These are phyloP conservation scores for Brassicogethes aeneus DNA, from an alignment of 2,888 invertebrate species.

Conservation along the genomic window DNA sequence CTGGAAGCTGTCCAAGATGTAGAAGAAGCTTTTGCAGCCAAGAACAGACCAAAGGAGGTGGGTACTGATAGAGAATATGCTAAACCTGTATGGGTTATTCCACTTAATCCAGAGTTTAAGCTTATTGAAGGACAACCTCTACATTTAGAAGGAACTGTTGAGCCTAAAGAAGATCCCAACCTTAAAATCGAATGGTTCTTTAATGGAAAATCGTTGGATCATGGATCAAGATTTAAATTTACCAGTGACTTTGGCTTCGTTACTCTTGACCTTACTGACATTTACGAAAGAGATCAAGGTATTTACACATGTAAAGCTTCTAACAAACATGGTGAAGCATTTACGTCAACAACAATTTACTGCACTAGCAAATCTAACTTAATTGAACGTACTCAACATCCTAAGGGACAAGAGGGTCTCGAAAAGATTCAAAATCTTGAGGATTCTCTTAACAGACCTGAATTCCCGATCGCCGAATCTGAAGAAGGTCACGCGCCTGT, in stretches of 20 bases:
- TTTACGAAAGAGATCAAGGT: slow-evolving; percentile 88
- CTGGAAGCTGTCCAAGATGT: slow-evolving; percentile 83
- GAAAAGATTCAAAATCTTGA: slow-evolving; percentile 87
- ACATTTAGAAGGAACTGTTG: slow-evolving; percentile 90
- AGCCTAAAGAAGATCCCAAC: slow-evolving; percentile 88
- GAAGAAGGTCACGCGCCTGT: slow-evolving; percentile 80
- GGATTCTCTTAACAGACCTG: slow-evolving; percentile 69
- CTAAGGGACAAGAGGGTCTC: slow-evolving; percentile 87
- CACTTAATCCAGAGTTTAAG: slow-evolving; percentile 70
- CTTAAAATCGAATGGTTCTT: slow-evolving; percentile 91
- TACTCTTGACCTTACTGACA: slow-evolving; percentile 84
- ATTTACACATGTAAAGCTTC: slow-evolving; percentile 88
- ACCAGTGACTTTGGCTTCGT: slow-evolving; percentile 96
- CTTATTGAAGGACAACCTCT: slow-evolving; percentile 75
- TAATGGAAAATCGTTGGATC: slow-evolving; percentile 79
- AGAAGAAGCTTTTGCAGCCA: slow-evolving; percentile 69
- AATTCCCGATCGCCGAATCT: slow-evolving; percentile 56
- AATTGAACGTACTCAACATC: slow-evolving; percentile 86
- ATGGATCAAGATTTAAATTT: slow-evolving; percentile 84
- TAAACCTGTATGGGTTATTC: slow-evolving; percentile 80
- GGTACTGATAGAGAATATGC: slow-evolving; percentile 70
- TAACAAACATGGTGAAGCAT: slow-evolving; percentile 83
- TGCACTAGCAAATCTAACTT: slow-evolving; percentile 74
- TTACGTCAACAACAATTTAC: slow-evolving; percentile 82
- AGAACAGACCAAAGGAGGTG: slow-evolving; percentile 58